A percentile compares a stretch with the other conserved stretches of the same genome.
phyloP scores from a whole-genome alignment of 2,797 vertebrate genomes.

The Clangula hyemalis region DNA sequence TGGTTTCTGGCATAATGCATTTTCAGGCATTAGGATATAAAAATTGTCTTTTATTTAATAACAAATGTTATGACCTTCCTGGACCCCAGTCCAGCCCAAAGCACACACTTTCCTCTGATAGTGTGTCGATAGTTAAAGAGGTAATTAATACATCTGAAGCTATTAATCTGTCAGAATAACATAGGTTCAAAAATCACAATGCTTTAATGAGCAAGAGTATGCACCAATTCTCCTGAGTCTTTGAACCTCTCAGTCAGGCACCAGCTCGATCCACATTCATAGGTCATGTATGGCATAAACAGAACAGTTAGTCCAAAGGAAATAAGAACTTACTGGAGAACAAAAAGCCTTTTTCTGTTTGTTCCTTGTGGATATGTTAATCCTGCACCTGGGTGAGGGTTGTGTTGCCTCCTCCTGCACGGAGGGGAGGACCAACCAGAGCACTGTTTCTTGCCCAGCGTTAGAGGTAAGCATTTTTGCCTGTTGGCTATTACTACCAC shows the following conservation, averaged over 20 bases:
- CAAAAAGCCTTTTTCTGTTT: background rate
- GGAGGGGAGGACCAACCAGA: background rate
- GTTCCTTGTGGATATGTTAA: fast-evolving
- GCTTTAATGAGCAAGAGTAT: background rate
- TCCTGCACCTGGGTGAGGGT: background rate
- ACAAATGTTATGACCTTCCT: background rate
- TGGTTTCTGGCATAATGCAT: background rate
- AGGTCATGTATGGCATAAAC: background rate
- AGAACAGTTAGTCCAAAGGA: background rate
- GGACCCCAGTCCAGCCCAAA: background rate
- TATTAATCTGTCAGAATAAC: background rate
- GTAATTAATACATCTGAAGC: background rate
- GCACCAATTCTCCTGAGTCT: background rate
- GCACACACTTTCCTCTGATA: background rate
- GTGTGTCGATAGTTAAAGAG: background rate
- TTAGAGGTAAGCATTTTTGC: background rate
- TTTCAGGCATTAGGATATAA: background rate
- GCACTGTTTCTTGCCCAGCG: background rate
- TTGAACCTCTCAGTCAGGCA: background rate
- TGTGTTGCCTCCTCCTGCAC: background rate
- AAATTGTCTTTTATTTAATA: background rate
- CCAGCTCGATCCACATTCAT: background rate
- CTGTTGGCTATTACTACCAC: background rate
- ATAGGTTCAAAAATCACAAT: background rate
- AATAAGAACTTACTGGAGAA: background rate